Percentiles rank a stretch among this genome's conserved stretches.
These are phyloP conservation scores for Scomber colias DNA, from an alignment of 2,113 vertebrate genomes.

Conservation along the genomic window DNA sequence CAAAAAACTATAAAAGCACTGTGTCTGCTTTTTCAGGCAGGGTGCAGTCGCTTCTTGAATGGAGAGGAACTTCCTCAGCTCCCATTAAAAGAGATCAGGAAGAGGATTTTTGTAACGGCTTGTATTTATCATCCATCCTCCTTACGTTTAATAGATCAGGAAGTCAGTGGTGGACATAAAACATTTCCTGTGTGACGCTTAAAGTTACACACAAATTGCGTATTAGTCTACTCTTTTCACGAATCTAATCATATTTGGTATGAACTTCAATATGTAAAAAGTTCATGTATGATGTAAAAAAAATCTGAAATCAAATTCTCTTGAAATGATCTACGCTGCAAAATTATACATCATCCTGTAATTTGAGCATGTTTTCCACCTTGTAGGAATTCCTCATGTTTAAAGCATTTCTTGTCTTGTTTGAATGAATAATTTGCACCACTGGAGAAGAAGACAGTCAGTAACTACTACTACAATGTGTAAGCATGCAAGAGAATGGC, in stretches of 20 bases:
- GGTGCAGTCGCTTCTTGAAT: constrained; percentile 23
- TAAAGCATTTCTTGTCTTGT: background rate
- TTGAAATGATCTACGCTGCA: background rate
- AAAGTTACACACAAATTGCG: background rate
- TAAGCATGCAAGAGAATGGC: background rate
- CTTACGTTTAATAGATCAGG: constrained; percentile 14
- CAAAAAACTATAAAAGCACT: constrained; percentile 43
- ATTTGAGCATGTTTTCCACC: background rate
- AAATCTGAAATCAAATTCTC: too few species aligned
- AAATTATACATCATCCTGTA: background rate
- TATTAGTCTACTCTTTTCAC: background rate
- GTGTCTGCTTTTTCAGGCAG: constrained; percentile 64
- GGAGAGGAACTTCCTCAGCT: constrained; percentile 54
- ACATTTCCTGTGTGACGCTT: constrained; percentile 27
- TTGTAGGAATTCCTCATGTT: background rate
- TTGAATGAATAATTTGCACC: background rate
- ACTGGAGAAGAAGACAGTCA: background rate
- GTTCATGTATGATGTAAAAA: too few species aligned
- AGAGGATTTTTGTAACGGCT: constrained; percentile 33
- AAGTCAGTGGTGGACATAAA: constrained; percentile 16
- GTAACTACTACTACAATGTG: background rate
- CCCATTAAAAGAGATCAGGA: constrained; percentile 39
- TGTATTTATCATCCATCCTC: constrained; percentile 27
- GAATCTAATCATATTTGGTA: background rate
- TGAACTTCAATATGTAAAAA: too few species aligned